phyloP scores from a whole-genome alignment of 2,888 invertebrate genomes.

The Calliphora vomitoria region DNA sequence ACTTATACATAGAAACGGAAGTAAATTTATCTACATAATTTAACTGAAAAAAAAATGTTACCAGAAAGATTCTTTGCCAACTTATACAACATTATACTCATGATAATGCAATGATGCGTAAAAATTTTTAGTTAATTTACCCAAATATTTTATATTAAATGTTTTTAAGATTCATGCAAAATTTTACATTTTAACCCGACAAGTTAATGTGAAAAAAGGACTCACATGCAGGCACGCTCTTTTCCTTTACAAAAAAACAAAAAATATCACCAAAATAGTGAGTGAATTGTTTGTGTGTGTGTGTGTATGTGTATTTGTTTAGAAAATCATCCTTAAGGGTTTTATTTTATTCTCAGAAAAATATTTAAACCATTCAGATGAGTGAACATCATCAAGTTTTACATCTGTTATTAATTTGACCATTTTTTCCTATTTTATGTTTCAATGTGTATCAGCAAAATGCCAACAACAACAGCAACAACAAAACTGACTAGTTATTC shows the following conservation, averaged over 20 bases:
- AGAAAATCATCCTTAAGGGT: conserved; percentile 28
- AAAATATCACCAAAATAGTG: background rate
- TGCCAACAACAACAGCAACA: background rate
- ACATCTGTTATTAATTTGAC: conserved; percentile 69
- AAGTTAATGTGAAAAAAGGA: background rate
- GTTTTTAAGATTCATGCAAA: conserved; percentile 15
- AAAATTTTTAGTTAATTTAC: conserved; percentile 52
- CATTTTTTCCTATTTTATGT: conserved; percentile 29
- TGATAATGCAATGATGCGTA: conserved; percentile 34
- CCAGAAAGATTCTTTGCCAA: background rate
- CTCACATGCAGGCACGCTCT: background rate
- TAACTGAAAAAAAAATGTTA: background rate
- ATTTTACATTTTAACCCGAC: conserved; percentile 10
- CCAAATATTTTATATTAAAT: conserved; percentile 36
- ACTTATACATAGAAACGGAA: background rate
- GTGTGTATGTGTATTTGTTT: background rate
- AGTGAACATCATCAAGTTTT: conserved; percentile 51
- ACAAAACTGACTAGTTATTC: background rate
- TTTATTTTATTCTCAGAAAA: background rate
- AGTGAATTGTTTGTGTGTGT: no score
- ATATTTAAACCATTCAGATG: conserved; percentile 39
- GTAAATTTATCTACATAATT: conserved; percentile 31
- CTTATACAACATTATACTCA: background rate
- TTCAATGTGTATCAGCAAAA: conserved; percentile 4
- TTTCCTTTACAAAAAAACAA: background rate